Conservation (phyloP, 1,140 invertebrate species). For the Saccostrea cuccullata region DNA sequence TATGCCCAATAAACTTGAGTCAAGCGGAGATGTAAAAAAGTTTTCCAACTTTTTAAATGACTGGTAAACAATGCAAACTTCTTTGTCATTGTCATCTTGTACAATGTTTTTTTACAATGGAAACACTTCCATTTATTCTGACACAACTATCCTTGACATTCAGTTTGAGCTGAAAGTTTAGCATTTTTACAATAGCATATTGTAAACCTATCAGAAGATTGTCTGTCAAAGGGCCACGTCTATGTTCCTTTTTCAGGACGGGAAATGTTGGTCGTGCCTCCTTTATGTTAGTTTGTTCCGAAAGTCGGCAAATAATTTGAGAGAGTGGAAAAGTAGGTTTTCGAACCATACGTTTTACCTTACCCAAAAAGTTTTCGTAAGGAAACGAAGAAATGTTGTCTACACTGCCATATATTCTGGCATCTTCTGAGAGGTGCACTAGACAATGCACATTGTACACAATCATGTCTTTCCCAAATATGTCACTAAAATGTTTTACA, state of each 20-base stretch:
- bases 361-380: slow-evolving; percentile 79
- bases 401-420: slow-evolving; percentile 73
- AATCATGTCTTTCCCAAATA: slow-evolving; percentile 71
- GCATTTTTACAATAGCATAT: neutral
- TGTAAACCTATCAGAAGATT: neutral
- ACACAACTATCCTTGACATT: too few species aligned
- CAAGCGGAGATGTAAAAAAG: too few species aligned
- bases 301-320: neutral
- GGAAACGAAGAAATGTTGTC: slow-evolving; percentile 77
- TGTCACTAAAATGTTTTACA: slow-evolving; percentile 64
- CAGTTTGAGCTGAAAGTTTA: neutral
- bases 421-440: slow-evolving; percentile 78
- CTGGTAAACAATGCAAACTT: too few species aligned
- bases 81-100: too few species aligned
- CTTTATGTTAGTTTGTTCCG: neutral
- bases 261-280: neutral
- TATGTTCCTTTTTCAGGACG: neutral
- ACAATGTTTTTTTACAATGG: too few species aligned
- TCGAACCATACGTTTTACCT: slow-evolving; percentile 74
- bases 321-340: neutral
- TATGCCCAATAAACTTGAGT: too few species aligned
- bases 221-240: neutral
- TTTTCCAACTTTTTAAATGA: too few species aligned
- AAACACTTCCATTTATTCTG: too few species aligned
- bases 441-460: slow-evolving; percentile 77